These are phyloP conservation scores for Onchidella celtica DNA, from an alignment of 2,888 invertebrate genomes.

Conservation along the genomic window DNA sequence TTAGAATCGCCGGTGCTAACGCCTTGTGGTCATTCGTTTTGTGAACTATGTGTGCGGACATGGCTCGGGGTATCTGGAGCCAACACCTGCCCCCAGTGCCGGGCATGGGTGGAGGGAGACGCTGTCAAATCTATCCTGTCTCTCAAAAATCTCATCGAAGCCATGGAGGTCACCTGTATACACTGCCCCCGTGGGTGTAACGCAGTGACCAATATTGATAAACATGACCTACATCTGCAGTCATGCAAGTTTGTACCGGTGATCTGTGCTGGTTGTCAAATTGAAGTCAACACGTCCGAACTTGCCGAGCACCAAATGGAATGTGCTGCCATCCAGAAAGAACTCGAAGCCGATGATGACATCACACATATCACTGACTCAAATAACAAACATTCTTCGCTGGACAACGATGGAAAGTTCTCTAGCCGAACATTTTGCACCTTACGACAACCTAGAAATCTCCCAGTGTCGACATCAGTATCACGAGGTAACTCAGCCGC, in stretches of 20 bases:
- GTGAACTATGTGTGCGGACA: slow-evolving; percentile 70
- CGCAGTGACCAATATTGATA: slow-evolving; percentile 67
- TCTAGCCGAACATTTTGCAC: neutral
- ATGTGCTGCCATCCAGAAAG: slow-evolving; percentile 82
- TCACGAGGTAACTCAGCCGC: neutral
- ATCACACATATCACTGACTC: neutral
- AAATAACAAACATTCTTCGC: no score
- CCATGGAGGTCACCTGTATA: slow-evolving; percentile 71
- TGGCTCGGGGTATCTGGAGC: slow-evolving; percentile 72
- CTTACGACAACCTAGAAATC: neutral
- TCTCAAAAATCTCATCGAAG: slow-evolving; percentile 73
- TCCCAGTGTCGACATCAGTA: neutral
- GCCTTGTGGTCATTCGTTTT: slow-evolving; percentile 78
- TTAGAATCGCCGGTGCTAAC: slow-evolving; percentile 76
- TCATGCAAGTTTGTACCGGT: slow-evolving; percentile 69
- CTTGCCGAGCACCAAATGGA: slow-evolving; percentile 72
- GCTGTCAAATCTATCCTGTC: slow-evolving; percentile 71
- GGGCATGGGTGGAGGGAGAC: slow-evolving; percentile 56
- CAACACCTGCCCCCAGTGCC: slow-evolving; percentile 75
- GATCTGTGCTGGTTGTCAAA: slow-evolving; percentile 73
- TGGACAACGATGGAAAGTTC: neutral
- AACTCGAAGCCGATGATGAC: slow-evolving; percentile 59
- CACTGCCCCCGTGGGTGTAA: slow-evolving; percentile 69
- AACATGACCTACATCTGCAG: slow-evolving; percentile 61
- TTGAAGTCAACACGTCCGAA: slow-evolving; percentile 63